These are phyloP conservation scores for Amblyornis subalaris DNA, from an alignment of 2,113 vertebrate genomes.

Conservation along the genomic window DNA sequence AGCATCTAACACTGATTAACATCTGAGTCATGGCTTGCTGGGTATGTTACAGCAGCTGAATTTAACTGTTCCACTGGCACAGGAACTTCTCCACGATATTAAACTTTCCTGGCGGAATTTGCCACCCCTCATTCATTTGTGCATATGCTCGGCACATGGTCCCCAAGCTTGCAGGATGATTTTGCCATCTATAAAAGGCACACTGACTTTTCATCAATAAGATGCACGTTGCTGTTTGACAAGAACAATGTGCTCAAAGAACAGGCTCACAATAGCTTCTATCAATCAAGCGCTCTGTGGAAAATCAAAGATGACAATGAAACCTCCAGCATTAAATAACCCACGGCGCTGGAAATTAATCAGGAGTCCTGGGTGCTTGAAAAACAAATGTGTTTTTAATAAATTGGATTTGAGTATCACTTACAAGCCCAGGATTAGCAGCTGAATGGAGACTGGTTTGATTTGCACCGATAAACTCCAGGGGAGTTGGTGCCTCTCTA, in stretches of 20 bases:
- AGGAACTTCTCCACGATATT: background rate
- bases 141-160: background rate
- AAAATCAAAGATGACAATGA: constrained; percentile 74
- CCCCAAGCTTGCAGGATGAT: background rate
- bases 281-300: constrained; percentile 67
- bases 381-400: constrained; percentile 77
- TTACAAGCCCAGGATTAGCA: constrained; percentile 51
- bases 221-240: constrained; percentile 59
- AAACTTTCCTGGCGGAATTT: background rate
- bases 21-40: background rate
- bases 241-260: constrained; percentile 57
- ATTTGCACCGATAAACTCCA: constrained; percentile 31
- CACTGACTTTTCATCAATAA: constrained; percentile 53
- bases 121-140: background rate
- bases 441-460: constrained; percentile 27
- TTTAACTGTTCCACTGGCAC: background rate
- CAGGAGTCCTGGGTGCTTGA: constrained; percentile 66
- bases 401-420: constrained; percentile 70
- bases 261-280: constrained; percentile 52
- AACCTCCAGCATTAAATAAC: constrained; percentile 70
- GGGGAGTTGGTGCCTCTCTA: background rate
- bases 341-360: constrained; percentile 67
- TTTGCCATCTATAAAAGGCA: constrained; percentile 44
- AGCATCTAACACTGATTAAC: constrained; percentile 10
- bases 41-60: background rate